Evolutionary conservation across 2,888 invertebrate genomes (phyloP).

Genomic region (Stegana nigrithorax): DNA sequence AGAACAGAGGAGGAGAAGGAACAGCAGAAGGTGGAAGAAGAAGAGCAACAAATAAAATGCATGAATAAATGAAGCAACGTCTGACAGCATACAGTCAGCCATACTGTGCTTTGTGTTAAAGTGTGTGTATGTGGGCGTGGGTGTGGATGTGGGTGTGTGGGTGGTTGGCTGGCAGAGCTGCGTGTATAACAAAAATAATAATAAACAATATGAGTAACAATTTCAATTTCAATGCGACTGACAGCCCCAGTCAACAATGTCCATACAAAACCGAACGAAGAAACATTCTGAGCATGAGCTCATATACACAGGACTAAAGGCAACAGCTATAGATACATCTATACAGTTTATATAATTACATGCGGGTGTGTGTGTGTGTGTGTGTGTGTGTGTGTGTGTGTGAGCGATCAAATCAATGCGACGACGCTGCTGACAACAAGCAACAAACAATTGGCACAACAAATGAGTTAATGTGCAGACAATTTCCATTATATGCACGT

Average conservation of each 20-base stretch:
- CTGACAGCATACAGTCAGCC: too few species aligned
- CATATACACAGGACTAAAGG: conserved; percentile 41
- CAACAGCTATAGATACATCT: conserved; percentile 31
- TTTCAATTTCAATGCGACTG: conserved; percentile 58
- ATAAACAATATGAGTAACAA: conserved; percentile 30
- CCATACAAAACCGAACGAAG: not conserved
- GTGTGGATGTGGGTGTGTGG: too few species aligned
- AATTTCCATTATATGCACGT: conserved; percentile 36
- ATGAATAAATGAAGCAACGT: not conserved
- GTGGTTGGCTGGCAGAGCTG: not conserved
- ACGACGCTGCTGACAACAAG: conserved; percentile 22
- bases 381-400: too few species aligned
- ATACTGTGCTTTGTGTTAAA: too few species aligned
- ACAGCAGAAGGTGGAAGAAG: not conserved
- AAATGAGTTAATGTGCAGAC: conserved; percentile 51
- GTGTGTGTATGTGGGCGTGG: too few species aligned
- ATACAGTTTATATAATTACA: conserved; percentile 1
- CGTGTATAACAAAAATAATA: not conserved
- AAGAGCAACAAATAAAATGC: conserved; percentile 1
- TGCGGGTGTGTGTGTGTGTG: conserved; percentile 1
- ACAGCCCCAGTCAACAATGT: conserved; percentile 47
- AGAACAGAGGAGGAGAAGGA: too few species aligned
- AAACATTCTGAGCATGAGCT: not conserved
- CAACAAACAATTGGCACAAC: conserved; percentile 49
- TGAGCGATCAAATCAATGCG: conserved; percentile 17